These are phyloP conservation scores for Petroica traversi DNA, from an alignment of 2,113 vertebrate genomes.

Conservation along the genomic window DNA sequence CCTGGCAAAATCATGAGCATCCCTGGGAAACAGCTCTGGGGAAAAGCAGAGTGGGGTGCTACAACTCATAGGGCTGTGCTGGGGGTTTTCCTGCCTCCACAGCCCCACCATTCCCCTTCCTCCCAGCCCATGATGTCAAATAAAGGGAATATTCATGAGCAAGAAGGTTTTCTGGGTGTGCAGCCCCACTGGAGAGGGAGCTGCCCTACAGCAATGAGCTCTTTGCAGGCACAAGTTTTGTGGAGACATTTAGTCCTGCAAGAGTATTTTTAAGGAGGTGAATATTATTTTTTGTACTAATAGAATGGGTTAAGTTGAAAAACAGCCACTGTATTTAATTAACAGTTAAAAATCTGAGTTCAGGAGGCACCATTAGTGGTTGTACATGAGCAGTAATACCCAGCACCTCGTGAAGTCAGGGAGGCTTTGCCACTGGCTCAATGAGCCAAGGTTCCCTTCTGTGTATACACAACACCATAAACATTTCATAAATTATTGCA, in stretches of 20 bases:
- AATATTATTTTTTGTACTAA: background rate
- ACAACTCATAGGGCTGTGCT: accelerated
- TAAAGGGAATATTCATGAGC: background rate
- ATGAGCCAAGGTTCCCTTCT: background rate
- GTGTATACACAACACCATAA: background rate
- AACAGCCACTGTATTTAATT: background rate
- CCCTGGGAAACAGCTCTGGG: background rate
- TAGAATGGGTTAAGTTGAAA: background rate
- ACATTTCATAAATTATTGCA: background rate
- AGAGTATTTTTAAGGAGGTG: background rate
- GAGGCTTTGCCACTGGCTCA: background rate
- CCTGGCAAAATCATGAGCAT: background rate
- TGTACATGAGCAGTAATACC: background rate
- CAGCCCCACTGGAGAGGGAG: background rate
- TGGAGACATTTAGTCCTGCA: background rate
- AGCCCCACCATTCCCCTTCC: background rate
- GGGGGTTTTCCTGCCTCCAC: background rate
- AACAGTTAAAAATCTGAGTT: background rate
- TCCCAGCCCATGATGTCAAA: background rate
- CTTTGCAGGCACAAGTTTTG: background rate
- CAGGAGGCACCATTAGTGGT: background rate
- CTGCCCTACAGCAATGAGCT: background rate
- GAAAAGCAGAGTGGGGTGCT: background rate
- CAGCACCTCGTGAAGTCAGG: background rate
- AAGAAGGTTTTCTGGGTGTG: background rate